Conservation (phyloP, 2,113 vertebrate species). For the Istiophorus platypterus region DNA sequence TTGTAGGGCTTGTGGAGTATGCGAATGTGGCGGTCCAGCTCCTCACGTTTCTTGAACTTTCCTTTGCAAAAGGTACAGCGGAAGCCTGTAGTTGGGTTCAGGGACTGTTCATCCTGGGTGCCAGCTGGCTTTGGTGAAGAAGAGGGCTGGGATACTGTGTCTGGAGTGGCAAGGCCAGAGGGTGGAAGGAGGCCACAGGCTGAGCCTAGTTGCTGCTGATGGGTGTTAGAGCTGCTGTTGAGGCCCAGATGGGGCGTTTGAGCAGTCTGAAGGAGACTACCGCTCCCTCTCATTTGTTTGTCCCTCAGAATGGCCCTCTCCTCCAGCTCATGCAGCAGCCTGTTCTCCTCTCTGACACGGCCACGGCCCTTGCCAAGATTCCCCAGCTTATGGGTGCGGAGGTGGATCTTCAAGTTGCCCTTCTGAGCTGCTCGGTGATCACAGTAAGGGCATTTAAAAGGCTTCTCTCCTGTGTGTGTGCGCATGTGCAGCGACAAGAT, state of each 20-base stretch:
- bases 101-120: constrained; percentile 89
- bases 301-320: constrained; percentile 97
- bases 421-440: constrained; percentile 98
- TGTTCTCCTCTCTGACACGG: constrained; percentile 96
- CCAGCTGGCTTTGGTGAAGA: constrained; percentile 91
- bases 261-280: constrained; percentile 87
- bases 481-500: constrained; percentile 99
- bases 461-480: constrained; percentile 98
- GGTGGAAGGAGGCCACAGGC: constrained; percentile 89
- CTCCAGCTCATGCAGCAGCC: constrained; percentile 96
- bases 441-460: constrained; percentile 98
- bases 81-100: constrained; percentile 90
- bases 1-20: constrained; percentile 99
- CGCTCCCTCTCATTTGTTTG: constrained; percentile 94
- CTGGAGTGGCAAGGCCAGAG: constrained; percentile 87
- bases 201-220: constrained; percentile 88
- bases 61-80: constrained; percentile 99
- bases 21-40: constrained; percentile 96
- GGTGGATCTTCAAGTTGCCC: constrained; percentile 98
- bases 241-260: constrained; percentile 82
- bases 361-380: constrained; percentile 98
- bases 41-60: constrained; percentile 98
- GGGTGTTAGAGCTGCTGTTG: constrained; percentile 84
- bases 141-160: constrained; percentile 87
- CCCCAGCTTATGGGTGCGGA: constrained; percentile 97